Percentiles rank a stretch among this genome's conserved stretches.
Conservation (phyloP, 2,888 invertebrate genomes). For the Noctua comes region DNA sequence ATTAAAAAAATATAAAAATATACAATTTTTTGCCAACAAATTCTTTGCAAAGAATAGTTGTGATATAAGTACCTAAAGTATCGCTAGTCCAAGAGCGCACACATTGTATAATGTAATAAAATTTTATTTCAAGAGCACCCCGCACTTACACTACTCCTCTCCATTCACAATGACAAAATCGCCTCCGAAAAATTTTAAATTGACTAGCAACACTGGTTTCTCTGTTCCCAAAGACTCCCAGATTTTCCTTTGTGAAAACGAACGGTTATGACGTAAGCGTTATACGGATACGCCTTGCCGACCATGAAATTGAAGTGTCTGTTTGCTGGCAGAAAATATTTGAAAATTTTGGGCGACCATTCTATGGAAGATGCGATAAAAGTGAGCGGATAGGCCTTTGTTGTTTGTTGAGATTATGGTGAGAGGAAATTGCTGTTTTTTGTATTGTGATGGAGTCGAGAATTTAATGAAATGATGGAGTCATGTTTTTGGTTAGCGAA, state of each 20-base stretch:
- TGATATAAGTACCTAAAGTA: too few species aligned
- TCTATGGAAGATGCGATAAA: constrained; percentile 23
- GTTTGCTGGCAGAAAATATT: constrained; percentile 54
- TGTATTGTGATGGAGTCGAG: not conserved
- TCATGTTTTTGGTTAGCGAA: constrained; percentile 6
- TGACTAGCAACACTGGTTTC: constrained; percentile 55
- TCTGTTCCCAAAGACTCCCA: constrained; percentile 42
- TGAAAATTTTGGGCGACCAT: constrained; percentile 30
- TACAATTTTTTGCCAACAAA: too few species aligned
- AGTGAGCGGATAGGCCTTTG: not conserved
- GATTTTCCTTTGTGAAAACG: constrained; percentile 57
- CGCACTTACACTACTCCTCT: not conserved
- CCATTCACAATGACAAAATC: not conserved
- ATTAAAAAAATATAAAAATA: too few species aligned
- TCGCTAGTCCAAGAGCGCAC: too few species aligned
- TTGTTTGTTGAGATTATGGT: constrained; percentile 14
- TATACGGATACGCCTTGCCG: constrained; percentile 46
- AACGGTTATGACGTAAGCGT: constrained; percentile 58
- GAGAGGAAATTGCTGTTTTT: constrained; percentile 10
- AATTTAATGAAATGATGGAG: constrained; percentile 18
- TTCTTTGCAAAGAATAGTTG: too few species aligned
- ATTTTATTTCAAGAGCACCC: not conserved
- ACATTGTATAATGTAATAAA: too few species aligned
- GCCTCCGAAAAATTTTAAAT: constrained; percentile 53
- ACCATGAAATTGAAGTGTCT: constrained; percentile 63